Percentiles rank a stretch among this genome's conserved stretches.
phyloP scores from a whole-genome alignment of 2,888 invertebrate genomes.

The Mythimna impura region DNA sequence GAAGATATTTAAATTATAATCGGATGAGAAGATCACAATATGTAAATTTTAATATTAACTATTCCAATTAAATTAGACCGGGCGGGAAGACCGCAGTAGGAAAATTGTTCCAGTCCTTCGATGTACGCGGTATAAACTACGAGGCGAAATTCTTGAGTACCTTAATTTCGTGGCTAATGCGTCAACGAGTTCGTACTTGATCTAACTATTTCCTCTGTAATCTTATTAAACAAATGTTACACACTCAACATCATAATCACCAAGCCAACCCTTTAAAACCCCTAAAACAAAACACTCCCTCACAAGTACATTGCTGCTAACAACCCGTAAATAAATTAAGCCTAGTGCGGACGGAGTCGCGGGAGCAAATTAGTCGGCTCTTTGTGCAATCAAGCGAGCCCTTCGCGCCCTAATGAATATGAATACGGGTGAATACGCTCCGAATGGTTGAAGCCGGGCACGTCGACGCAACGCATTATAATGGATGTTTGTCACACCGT shows the following conservation, averaged over 20 bases:
- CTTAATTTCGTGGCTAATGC: too few relatives aligned
- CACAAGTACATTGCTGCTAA: conserved; percentile 71
- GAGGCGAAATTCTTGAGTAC: too few relatives aligned
- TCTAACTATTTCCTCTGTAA: neutral
- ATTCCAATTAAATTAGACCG: too few relatives aligned
- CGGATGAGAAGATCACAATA: too few relatives aligned
- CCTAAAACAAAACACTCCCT: conserved; percentile 58
- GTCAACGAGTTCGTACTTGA: too few relatives aligned
- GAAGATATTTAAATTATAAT: too few relatives aligned
- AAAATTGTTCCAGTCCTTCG: too few relatives aligned
- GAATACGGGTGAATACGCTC: conserved; percentile 85
- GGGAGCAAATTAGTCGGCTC: conserved; percentile 88
- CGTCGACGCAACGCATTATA: conserved; percentile 83
- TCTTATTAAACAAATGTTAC: conserved; percentile 2
- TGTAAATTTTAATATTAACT: too few relatives aligned
- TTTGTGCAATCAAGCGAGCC: conserved; percentile 91
- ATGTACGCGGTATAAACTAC: too few relatives aligned
- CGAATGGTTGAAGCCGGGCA: conserved; percentile 74
- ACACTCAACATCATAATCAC: conserved; percentile 1
- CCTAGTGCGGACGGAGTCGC: conserved; percentile 79
- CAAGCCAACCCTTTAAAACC: conserved; percentile 34
- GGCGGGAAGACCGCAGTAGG: too few relatives aligned
- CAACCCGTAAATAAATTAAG: conserved; percentile 83
- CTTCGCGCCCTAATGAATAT: conserved; percentile 89
- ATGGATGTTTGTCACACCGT: conserved; percentile 69